A percentile compares a stretch with the other conserved stretches of the same genome.
These are phyloP conservation scores for Hippocampus barbouri DNA, from an alignment of 2,113 vertebrate genomes.

Conservation along the genomic window DNA sequence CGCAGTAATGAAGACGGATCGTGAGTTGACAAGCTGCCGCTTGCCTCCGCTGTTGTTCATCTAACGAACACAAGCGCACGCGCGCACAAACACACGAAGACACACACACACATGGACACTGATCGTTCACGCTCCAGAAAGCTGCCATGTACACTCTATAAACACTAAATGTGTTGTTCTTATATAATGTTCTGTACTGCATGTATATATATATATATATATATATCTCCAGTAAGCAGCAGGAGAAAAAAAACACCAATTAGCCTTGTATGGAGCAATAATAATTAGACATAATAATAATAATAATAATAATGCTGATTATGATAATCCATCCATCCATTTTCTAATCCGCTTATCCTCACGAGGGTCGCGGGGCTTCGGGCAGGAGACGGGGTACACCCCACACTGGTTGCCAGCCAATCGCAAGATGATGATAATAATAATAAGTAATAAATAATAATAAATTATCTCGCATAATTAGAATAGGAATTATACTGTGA, in stretches of 20 bases:
- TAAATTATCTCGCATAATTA: too few species aligned
- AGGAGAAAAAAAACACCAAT: background rate
- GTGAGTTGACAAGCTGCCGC: constrained; percentile 64
- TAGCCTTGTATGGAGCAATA: background rate
- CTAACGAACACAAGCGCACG: background rate
- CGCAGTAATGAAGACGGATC: constrained; percentile 89
- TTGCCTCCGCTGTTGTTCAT: background rate
- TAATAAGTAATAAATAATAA: too few species aligned
- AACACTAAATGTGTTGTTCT: constrained; percentile 26
- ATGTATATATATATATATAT: background rate
- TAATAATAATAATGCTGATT: background rate
- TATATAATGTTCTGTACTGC: constrained; percentile 30
- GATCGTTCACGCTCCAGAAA: constrained; percentile 50
- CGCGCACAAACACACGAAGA: constrained; percentile 6
- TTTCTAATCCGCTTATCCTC: too few species aligned
- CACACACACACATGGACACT: constrained; percentile 1
- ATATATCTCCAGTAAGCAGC: background rate
- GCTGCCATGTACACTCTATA: constrained; percentile 22
- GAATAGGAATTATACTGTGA: too few species aligned
- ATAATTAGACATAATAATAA: background rate
- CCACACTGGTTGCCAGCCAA: too few species aligned
- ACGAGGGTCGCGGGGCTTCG: too few species aligned
- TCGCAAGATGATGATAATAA: too few species aligned
- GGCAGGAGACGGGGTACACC: too few species aligned
- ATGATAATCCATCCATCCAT: too few species aligned